Percentiles rank a stretch among this genome's conserved stretches.
These are phyloP conservation scores for Escarpia spicata DNA, from an alignment of 2,888 invertebrate genomes.

Conservation along the genomic window DNA sequence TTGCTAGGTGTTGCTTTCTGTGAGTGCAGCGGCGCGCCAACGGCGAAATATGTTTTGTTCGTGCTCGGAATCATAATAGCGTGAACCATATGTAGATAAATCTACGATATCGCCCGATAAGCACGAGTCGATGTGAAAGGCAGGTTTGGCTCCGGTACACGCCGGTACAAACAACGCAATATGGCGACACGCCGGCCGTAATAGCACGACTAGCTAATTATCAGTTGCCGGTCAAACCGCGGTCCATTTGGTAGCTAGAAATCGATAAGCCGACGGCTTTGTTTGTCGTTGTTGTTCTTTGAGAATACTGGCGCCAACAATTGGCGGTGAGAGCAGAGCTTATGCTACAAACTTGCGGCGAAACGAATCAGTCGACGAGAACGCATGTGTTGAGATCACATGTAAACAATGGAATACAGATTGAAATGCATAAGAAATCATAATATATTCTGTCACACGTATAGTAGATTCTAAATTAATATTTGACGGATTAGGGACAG, in stretches of 20 bases:
- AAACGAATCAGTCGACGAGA: neutral
- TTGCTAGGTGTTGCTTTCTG: constrained; percentile 3
- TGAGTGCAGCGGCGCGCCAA: neutral
- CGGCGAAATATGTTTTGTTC: constrained; percentile 10
- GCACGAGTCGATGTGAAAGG: neutral
- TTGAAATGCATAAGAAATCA: neutral
- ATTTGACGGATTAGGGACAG: no score
- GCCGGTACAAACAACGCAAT: neutral
- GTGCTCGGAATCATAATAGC: constrained; percentile 1
- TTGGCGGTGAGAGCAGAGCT: neutral
- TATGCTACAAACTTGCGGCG: neutral
- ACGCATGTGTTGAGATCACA: neutral
- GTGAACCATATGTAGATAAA: neutral
- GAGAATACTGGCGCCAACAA: neutral
- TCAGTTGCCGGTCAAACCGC: neutral
- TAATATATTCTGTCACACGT: no score
- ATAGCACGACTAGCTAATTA: neutral
- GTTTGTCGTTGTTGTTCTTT: neutral
- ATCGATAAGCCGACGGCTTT: neutral
- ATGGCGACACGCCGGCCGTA: neutral
- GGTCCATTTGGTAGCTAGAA: neutral
- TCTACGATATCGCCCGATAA: neutral
- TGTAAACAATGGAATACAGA: neutral
- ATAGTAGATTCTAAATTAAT: no score
- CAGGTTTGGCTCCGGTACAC: neutral